Conservation (phyloP, 1,140 invertebrate genomes). For the Sminthurides bifidus region DNA sequence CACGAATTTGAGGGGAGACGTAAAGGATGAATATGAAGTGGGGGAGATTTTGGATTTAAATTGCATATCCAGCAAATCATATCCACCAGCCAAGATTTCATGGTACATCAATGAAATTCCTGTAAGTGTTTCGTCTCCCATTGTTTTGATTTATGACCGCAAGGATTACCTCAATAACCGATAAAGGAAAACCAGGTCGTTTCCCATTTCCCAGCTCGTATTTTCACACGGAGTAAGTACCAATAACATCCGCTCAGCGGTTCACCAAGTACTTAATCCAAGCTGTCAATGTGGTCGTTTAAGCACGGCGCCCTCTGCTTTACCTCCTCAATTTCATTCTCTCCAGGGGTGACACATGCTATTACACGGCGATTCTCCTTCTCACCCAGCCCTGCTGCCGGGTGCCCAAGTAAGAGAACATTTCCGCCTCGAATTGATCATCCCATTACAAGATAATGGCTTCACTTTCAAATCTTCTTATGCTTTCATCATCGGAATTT, state of each 20-base stretch:
- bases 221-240: background rate
- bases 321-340: background rate
- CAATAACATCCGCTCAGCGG: too few relatives aligned
- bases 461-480: too few relatives aligned
- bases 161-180: constrained; percentile 21
- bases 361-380: too few relatives aligned
- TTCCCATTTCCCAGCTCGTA: background rate
- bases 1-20: constrained; percentile 60
- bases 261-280: too few relatives aligned
- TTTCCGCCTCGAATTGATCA: too few relatives aligned
- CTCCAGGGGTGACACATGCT: too few relatives aligned
- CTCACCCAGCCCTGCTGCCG: too few relatives aligned
- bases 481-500: too few relatives aligned
- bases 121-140: constrained; percentile 42
- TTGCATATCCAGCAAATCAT: constrained; percentile 68
- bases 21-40: constrained; percentile 56
- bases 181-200: too few relatives aligned
- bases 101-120: constrained; percentile 71
- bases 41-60: constrained; percentile 69
- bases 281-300: background rate
- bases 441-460: too few relatives aligned
- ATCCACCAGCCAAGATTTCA: constrained; percentile 57
- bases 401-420: too few relatives aligned
- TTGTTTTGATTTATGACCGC: constrained; percentile 26
- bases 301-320: background rate